phyloP scores from a whole-genome alignment of 2,797 vertebrate species.

The Galagoides demidoff region DNA sequence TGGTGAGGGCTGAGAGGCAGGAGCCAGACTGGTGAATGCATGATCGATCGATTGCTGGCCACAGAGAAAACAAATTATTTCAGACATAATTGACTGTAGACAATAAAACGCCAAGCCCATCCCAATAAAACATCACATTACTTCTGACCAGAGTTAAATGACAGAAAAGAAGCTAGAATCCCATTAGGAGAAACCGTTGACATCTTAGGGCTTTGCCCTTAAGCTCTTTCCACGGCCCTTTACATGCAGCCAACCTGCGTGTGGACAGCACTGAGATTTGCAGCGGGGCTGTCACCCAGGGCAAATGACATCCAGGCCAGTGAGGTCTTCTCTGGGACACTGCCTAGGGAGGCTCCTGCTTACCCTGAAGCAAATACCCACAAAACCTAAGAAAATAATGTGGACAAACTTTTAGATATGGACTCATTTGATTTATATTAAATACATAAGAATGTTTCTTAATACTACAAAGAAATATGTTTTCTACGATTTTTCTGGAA shows the following conservation, averaged over 20 bases:
- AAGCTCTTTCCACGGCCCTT: background rate
- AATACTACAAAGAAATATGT: background rate
- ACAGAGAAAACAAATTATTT: conserved; percentile 54
- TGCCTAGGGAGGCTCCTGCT: background rate
- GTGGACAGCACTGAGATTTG: background rate
- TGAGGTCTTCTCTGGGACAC: background rate
- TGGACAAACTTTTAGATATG: background rate
- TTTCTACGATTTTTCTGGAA: conserved; percentile 41
- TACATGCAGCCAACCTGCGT: background rate
- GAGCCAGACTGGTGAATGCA: background rate
- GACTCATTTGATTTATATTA: background rate
- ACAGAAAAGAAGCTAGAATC: conserved; percentile 20
- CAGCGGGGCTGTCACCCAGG: fast-evolving
- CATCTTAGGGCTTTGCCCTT: background rate
- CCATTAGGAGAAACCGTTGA: background rate
- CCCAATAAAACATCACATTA: background rate
- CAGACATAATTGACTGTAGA: conserved; percentile 28
- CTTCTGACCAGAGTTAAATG: background rate
- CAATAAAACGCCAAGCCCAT: conserved; percentile 35
- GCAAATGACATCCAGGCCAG: background rate
- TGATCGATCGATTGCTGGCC: background rate
- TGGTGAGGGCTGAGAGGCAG: background rate
- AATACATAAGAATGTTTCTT: background rate
- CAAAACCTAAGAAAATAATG: background rate
- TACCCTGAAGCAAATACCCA: background rate